Evolutionary conservation across 1,140 invertebrate species (phyloP).

Genomic region (Drosophila nebulosa): DNA sequence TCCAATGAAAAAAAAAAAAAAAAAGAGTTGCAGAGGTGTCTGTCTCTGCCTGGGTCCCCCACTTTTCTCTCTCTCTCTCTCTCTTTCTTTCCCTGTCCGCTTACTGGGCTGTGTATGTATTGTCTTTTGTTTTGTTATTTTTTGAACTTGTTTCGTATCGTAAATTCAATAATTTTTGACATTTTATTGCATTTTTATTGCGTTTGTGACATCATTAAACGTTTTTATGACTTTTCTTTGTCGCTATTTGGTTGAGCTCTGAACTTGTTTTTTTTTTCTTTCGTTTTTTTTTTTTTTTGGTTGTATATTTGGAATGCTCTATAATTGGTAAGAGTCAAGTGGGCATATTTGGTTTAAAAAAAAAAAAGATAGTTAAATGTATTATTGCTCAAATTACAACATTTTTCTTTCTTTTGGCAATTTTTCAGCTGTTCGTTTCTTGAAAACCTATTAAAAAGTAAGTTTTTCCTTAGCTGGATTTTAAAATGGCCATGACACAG

Average conservation of each 20-base stretch:
- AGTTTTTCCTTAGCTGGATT: too few relatives aligned
- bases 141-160: conserved; percentile 79
- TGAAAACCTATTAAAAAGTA: too few relatives aligned
- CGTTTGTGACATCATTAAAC: conserved; percentile 80
- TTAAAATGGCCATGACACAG: too few relatives aligned
- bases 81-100: conserved; percentile 1
- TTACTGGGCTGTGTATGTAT: conserved; percentile 24
- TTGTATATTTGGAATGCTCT: conserved; percentile 49
- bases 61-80: background rate
- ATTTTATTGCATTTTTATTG: conserved; percentile 81
- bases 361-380: background rate
- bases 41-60: conserved; percentile 24
- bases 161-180: conserved; percentile 81
- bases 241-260: conserved; percentile 63
- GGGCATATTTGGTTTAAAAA: conserved; percentile 10
- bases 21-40: conserved; percentile 74
- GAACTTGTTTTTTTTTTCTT: conserved; percentile 48
- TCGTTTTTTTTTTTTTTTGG: conserved; percentile 16
- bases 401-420: background rate
- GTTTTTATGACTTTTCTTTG: conserved; percentile 80
- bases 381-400: background rate
- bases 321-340: conserved; percentile 23
- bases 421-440: too few relatives aligned
- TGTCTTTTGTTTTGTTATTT: conserved; percentile 35
- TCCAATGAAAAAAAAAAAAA: conserved; percentile 63